Evolutionary conservation across 2,113 vertebrate genomes (phyloP), one percentile per base, ranked within the genome.

Genomic region (Poeciliopsis retropinna): DNA sequence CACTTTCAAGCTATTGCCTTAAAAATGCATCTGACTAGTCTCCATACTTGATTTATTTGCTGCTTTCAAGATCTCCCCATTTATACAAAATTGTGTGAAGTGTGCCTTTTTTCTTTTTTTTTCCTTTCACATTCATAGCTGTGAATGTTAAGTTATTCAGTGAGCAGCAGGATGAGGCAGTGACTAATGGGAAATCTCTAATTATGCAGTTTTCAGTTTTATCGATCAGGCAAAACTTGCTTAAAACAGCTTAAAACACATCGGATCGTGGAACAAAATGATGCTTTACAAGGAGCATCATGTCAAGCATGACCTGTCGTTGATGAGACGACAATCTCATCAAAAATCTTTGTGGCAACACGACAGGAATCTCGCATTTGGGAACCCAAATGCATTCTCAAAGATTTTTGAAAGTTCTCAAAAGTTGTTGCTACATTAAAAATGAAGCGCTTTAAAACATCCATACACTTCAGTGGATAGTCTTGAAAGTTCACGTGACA

Each of bases 1-100:
- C 86, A 73, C 85, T 87, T 84, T 85, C 76, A 72, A 73, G 72
- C 71, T 1, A 31, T 63, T 39, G 67, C 62, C 57, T 51, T 60
- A 79, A 83, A 76, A 39, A 5, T 37, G 30, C 47, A 72, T 70
- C 30, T 37, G 69, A 70, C 80, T 79, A 8, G 66, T 81, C 51
- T 29, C 44, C 28, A 54, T 31, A 70, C 37, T 69, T 64, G 31
- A 75, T 72, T 64, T n/a, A 63, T 67, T 67, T 10, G 27, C 60
- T 65, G 64, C 68, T 68, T 71, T 80, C 63, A 34, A 70, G 60
- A 71, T 67, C 32, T 76, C 54, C 75, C 70, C 57, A 88, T 83
- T 60, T 75, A 67, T 67, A 44, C 14, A 39, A 57, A 70, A 71
- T 65, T 39, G 4, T 5, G 25, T 37, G 79, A 63, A 34, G 51